These are phyloP conservation scores for Acomys russatus DNA, from an alignment of 2,797 vertebrate genomes.

Conservation along the genomic window DNA sequence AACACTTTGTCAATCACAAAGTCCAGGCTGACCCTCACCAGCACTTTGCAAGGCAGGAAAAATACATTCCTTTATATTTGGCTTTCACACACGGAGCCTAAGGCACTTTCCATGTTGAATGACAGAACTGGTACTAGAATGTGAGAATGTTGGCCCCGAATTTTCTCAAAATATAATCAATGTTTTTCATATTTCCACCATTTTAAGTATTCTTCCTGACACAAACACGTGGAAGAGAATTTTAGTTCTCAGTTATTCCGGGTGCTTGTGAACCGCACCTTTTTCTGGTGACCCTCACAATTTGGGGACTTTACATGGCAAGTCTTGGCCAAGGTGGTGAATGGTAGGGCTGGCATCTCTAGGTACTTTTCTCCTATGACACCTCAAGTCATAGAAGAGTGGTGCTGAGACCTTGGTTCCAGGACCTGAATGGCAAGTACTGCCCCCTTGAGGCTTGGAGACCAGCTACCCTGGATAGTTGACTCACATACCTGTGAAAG, in stretches of 20 bases:
- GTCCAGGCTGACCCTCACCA: not conserved
- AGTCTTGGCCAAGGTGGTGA: not conserved
- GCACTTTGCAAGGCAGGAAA: not conserved
- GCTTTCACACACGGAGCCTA: not conserved
- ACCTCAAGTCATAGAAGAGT: not conserved
- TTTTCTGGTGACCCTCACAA: not conserved
- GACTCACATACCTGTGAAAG: not conserved
- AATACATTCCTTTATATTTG: too few relatives aligned
- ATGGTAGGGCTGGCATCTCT: not conserved
- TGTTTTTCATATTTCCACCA: not conserved
- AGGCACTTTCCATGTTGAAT: not conserved
- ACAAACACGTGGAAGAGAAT: not conserved
- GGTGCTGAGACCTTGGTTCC: not conserved
- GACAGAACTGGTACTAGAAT: not conserved
- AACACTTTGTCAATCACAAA: not conserved
- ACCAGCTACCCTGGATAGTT: not conserved
- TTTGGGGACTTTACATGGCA: not conserved
- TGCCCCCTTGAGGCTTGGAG: not conserved
- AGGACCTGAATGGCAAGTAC: not conserved
- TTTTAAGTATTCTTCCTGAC: slow-evolving; percentile 4
- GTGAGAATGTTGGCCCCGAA: not conserved
- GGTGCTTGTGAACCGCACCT: not conserved
- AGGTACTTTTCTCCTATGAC: not conserved
- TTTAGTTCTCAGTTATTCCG: slow-evolving; percentile 1
- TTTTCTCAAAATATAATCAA: slow-evolving; percentile 16